Evolutionary conservation across 2,888 invertebrate species (phyloP).

Genomic region (Andrena trimmerana): DNA sequence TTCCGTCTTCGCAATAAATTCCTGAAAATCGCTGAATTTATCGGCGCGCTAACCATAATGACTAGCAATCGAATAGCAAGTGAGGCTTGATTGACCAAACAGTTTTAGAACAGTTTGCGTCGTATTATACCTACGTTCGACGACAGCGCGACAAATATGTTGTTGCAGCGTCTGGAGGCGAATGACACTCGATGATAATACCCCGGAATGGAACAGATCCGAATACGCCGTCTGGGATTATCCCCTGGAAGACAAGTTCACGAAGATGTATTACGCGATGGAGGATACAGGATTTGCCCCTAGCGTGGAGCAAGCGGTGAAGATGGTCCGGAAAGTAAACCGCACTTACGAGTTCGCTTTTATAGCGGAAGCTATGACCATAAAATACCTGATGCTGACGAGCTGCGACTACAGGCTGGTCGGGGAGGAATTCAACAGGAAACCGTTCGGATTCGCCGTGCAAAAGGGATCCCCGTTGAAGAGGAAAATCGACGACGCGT

Average conservation of each 20-base stretch:
- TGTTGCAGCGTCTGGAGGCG: constrained; percentile 94
- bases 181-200: constrained; percentile 96
- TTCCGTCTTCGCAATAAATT: no score
- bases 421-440: constrained; percentile 97
- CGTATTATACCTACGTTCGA: not conserved
- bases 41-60: no score
- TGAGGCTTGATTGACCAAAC: not conserved
- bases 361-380: constrained; percentile 96
- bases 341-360: constrained; percentile 95
- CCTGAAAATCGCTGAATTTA: no score
- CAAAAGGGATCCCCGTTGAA: constrained; percentile 96
- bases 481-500: constrained; percentile 97
- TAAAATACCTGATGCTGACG: constrained; percentile 91
- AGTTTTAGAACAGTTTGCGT: not conserved
- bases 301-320: constrained; percentile 91
- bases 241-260: constrained; percentile 98
- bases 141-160: not conserved
- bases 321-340: constrained; percentile 89
- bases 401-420: constrained; percentile 95
- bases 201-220: constrained; percentile 94
- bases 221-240: constrained; percentile 98
- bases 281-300: constrained; percentile 92
- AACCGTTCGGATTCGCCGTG: constrained; percentile 97
- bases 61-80: not conserved
- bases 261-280: constrained; percentile 99